These are phyloP conservation scores for Drosophila parthenogenetica DNA, from an alignment of 2,888 invertebrate genomes.

Conservation along the genomic window DNA sequence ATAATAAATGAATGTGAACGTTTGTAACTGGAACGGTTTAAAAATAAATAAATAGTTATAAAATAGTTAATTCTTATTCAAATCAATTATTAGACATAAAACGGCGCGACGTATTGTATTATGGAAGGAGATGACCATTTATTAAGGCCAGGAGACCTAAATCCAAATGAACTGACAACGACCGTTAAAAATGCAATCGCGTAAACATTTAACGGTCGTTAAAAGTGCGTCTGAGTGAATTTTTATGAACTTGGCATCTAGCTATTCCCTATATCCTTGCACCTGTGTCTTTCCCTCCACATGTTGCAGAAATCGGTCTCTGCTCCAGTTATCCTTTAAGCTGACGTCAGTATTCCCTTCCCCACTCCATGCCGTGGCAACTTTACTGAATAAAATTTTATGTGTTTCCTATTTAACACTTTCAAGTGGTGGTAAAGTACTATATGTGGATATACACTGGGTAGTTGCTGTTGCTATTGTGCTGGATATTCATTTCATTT, in stretches of 20 bases:
- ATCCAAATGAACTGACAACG: slow-evolving; percentile 74
- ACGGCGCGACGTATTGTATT: too few species aligned
- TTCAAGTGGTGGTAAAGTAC: slow-evolving; percentile 15
- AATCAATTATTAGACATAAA: neutral
- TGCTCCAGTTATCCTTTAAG: slow-evolving; percentile 1
- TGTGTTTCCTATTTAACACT: slow-evolving; percentile 74
- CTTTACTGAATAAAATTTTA: slow-evolving; percentile 66
- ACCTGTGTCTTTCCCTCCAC: slow-evolving; percentile 11
- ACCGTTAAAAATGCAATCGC: slow-evolving; percentile 75
- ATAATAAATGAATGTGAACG: too few species aligned
- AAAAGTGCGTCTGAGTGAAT: slow-evolving; percentile 73
- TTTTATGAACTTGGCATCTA: slow-evolving; percentile 61
- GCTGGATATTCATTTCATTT: slow-evolving; percentile 44
- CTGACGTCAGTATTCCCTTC: slow-evolving; percentile 8
- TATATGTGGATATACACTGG: slow-evolving; percentile 6
- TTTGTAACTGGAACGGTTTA: too few species aligned
- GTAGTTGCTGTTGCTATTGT: neutral
- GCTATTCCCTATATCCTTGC: slow-evolving; percentile 13
- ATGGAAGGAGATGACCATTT: slow-evolving; percentile 41
- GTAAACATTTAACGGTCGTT: slow-evolving; percentile 75
- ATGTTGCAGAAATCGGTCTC: slow-evolving; percentile 3
- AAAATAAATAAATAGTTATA: too few species aligned
- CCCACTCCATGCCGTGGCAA: slow-evolving; percentile 18
- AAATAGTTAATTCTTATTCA: neutral
- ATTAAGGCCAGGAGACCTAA: slow-evolving; percentile 59